These are phyloP conservation scores for Platycnemis pennipes DNA, from an alignment of 2,888 invertebrate genomes.

Conservation along the genomic window DNA sequence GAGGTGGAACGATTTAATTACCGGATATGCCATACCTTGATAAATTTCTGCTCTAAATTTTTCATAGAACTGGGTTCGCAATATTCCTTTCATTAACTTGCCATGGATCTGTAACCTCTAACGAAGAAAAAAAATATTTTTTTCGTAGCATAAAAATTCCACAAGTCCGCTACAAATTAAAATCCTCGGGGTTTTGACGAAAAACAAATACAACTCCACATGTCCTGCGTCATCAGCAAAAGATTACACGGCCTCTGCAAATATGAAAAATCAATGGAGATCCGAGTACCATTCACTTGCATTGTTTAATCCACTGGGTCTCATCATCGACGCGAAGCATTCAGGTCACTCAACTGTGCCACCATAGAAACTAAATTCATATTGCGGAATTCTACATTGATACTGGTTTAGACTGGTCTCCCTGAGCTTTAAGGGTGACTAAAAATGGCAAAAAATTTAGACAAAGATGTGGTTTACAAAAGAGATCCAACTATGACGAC, in stretches of 20 bases:
- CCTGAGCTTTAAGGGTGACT: too few species aligned
- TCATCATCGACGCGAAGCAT: too few species aligned
- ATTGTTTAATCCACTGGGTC: neutral
- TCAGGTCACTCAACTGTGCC: too few species aligned
- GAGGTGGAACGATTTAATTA: neutral
- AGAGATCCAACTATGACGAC: too few species aligned
- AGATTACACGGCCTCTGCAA: neutral
- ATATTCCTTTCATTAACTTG: neutral
- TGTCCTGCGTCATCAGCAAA: neutral
- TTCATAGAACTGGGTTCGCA: neutral
- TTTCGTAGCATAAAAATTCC: neutral
- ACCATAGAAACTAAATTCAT: too few species aligned
- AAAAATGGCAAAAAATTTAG: too few species aligned
- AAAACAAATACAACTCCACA: neutral
- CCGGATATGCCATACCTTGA: neutral
- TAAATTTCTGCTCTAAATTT: neutral
- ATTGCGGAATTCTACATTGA: too few species aligned
- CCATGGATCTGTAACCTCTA: neutral
- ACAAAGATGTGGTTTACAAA: too few species aligned
- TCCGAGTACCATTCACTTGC: neutral
- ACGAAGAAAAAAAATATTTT: neutral
- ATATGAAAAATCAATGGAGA: neutral
- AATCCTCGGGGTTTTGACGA: neutral
- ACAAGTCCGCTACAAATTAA: neutral
- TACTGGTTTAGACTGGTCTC: too few species aligned